Base-by-base conservation (phyloP, 2,113 vertebrate species). In the Sceloporus tristichus region DNA sequence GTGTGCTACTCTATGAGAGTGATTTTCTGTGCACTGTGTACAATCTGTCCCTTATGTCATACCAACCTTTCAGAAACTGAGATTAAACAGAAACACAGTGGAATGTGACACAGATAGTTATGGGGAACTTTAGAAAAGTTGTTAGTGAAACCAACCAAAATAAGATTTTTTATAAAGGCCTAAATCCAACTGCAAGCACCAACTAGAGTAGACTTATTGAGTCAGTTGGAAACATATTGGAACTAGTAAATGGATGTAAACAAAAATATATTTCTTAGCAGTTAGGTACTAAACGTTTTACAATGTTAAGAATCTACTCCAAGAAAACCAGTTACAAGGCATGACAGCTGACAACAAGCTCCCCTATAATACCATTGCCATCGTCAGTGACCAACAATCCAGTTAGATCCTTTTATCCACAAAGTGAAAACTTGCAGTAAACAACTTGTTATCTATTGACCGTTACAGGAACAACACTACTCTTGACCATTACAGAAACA, bases 61-160 rank as follows among this genome's bases (percentile, higher is more conserved):
- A 80, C 74, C 53, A 59, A 90, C 70, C 38, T 3, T 1, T 89
- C 71, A 82, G 94, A 93, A 90, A 93, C 78, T 91, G 71, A 85
- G 54, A 56, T 82, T 93, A 94, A 86, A 93, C 96, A 82, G 95
- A 91, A 85, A 76, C 83, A 91, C 94, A 84, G 18, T 70, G 23
- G 10, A 66, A 90, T 91, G 95, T 93, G 93, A 94, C 81, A 85
- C 87, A 82, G 89, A 89, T 78, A 91, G 59, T 76, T n/a, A 87
- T 83, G 74, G 92, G 91, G 94, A 56, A 84, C 66, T 85, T 93
- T 90, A 91, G 94, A 84, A 93, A 94, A 94, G 86, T 88, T 29
- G 90, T 93, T 88, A 56, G 1, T 84, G 93, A 88, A 83, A 91
- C 87, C 85, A 93, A 92, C 81, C 56, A 91, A 85, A 91, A 89